Evolutionary conservation across 2,888 invertebrate species (phyloP), one percentile per base, ranked within the genome.

Genomic region (Tetramorium bicarinatum): DNA sequence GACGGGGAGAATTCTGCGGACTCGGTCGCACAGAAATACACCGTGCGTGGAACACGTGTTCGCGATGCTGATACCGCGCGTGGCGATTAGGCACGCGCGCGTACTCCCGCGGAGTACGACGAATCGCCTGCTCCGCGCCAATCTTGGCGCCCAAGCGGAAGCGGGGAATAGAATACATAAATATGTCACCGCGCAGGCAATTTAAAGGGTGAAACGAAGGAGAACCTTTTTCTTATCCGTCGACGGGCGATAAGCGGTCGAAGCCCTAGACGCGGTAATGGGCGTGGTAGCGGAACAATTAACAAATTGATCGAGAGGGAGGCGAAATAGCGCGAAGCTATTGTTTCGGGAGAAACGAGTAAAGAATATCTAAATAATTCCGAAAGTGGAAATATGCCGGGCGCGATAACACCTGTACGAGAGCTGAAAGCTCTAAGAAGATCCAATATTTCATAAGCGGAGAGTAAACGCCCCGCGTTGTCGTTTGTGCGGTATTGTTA

Each of bases 11-110:
- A 72, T n/a, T 74, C 61, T 3, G 44, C 62, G 44, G 18, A 34
- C 29, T 9, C 13, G 18, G 47, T 44, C 41, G 49, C 69, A 52
- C 62, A 29, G n/a, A 74, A 74, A 74, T 74, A 74, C n/a, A 74
- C 13, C 56, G 52, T 41, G 41, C 64, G 41, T 66, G 44, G 66
- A 66, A 44, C 44, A 47, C 44, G 44, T 66, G 66, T 18, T 44
- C 4, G 66, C 66, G 66, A 66, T 13, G 44, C 44, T 25, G 66
- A 66, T 25, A 69, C 69, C 69, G 52, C 49, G 69, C 69, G 69
- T 13, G 29, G 11, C 49, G 69, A 69, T 69, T 52, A n/a, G 34
- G n/a, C 69, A 52, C 69, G 49, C 49, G 41, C 44, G 66, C 29
- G 18, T 47, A 67, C 66, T 47, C 25, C 9, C 44, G 66, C 44